phyloP scores from a whole-genome alignment of 2,888 invertebrate genomes.

The Pharmacophagus antenor region DNA sequence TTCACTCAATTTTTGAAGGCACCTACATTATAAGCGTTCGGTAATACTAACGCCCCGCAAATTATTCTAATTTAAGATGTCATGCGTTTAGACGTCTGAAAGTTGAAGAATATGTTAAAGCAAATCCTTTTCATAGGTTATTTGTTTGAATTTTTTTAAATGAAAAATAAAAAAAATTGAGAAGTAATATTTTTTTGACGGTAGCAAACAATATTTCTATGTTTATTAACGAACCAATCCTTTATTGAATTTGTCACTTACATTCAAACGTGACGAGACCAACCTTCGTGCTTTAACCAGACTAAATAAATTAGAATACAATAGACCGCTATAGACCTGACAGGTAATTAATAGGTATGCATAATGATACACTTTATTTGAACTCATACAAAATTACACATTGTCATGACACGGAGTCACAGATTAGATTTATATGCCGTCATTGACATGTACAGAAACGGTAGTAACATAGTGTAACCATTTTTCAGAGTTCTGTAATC shows the following conservation, averaged over 20 bases:
- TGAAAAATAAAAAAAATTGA: no score
- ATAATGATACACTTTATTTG: constrained; percentile 37
- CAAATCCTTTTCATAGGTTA: no score
- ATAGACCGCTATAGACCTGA: constrained; percentile 62
- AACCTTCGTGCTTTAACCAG: constrained; percentile 66
- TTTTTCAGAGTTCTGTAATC: no score
- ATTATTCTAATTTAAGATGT: no score
- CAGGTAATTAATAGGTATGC: constrained; percentile 64
- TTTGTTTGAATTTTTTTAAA: no score
- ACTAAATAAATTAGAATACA: constrained; percentile 75
- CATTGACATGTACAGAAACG: neutral
- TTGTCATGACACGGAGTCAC: constrained; percentile 20
- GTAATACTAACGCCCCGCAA: no score
- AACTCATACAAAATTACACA: constrained; percentile 30
- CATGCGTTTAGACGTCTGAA: no score
- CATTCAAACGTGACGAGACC: constrained; percentile 63
- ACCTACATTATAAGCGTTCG: no score
- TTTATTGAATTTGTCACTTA: constrained; percentile 52
- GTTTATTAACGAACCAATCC: constrained; percentile 32
- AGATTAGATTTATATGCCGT: neutral
- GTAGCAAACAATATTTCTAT: constrained; percentile 5
- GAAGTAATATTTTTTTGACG: no score
- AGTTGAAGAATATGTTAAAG: no score
- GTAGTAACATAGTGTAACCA: neutral
- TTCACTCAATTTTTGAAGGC: no score